Evolutionary conservation across 2,888 invertebrate genomes (phyloP).

Genomic region (Pachliopta kotzebuea): DNA sequence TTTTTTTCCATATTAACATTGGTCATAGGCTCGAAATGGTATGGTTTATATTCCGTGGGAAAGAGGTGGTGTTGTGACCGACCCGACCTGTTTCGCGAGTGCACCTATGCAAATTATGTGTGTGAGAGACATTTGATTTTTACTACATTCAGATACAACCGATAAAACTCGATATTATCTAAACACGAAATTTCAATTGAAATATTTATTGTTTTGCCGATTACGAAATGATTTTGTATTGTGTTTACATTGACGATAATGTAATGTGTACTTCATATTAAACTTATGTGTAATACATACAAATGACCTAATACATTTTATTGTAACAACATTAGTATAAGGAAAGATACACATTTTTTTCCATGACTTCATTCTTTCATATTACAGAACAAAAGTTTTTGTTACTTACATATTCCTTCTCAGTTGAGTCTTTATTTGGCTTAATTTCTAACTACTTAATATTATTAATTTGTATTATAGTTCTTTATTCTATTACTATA

Average conservation of each 20-base stretch:
- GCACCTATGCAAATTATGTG: slow-evolving; percentile 66
- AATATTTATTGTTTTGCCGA: background rate
- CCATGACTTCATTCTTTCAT: too few relatives aligned
- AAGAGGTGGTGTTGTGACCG: slow-evolving; percentile 45
- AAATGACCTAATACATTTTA: too few relatives aligned
- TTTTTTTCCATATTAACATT: background rate
- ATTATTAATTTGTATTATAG: too few relatives aligned
- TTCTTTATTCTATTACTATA: too few relatives aligned
- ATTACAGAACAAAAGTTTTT: too few relatives aligned
- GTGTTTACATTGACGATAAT: background rate
- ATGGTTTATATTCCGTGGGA: slow-evolving; percentile 40
- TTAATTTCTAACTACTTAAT: too few relatives aligned
- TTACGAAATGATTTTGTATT: background rate
- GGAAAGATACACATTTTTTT: too few relatives aligned
- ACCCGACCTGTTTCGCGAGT: slow-evolving; percentile 65
- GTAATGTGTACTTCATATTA: background rate
- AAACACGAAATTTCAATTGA: background rate
- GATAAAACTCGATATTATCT: slow-evolving; percentile 44
- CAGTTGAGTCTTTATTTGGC: too few relatives aligned
- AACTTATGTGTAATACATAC: too few relatives aligned
- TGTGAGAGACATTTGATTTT: slow-evolving; percentile 36
- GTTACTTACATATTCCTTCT: too few relatives aligned
- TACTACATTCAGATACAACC: slow-evolving; percentile 35
- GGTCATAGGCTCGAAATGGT: slow-evolving; percentile 9
- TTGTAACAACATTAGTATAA: too few relatives aligned